These are phyloP conservation scores for Microcebus jonahi DNA, from an alignment of 2,113 vertebrate species.

Conservation along the genomic window DNA sequence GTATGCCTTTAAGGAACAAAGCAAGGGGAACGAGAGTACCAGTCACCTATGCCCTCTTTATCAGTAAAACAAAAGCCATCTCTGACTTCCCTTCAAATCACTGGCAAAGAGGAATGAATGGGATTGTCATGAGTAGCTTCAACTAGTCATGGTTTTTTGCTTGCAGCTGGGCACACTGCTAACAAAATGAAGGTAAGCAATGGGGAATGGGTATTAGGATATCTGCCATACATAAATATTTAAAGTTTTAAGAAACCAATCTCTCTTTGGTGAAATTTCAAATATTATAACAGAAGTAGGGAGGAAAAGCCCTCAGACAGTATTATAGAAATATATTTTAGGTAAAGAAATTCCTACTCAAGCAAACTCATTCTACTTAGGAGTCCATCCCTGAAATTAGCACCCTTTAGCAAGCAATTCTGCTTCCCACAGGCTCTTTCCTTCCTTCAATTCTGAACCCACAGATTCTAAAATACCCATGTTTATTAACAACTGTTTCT, in stretches of 20 bases:
- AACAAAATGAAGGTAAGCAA: background rate
- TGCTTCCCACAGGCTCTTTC: background rate
- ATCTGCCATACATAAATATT: background rate
- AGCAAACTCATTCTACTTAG: background rate
- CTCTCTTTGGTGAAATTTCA: conserved; percentile 38
- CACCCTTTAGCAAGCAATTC: background rate
- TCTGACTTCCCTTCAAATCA: background rate
- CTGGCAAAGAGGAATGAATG: background rate
- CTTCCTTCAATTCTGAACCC: conserved; percentile 55
- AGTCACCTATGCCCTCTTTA: background rate
- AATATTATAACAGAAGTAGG: background rate
- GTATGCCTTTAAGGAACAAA: background rate
- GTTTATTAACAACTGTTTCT: conserved; percentile 70
- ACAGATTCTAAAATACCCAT: conserved; percentile 50
- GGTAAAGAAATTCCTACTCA: background rate
- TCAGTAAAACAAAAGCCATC: background rate
- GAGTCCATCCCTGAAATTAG: background rate
- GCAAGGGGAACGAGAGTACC: background rate
- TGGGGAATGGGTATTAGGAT: background rate
- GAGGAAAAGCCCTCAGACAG: background rate
- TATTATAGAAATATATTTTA: background rate
- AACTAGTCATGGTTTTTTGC: background rate
- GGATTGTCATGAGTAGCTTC: background rate
- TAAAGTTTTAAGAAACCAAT: conserved; percentile 32
- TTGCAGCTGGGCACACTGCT: background rate